phyloP scores from a whole-genome alignment of 1,140 invertebrate genomes.

The Drosophila santomea region DNA sequence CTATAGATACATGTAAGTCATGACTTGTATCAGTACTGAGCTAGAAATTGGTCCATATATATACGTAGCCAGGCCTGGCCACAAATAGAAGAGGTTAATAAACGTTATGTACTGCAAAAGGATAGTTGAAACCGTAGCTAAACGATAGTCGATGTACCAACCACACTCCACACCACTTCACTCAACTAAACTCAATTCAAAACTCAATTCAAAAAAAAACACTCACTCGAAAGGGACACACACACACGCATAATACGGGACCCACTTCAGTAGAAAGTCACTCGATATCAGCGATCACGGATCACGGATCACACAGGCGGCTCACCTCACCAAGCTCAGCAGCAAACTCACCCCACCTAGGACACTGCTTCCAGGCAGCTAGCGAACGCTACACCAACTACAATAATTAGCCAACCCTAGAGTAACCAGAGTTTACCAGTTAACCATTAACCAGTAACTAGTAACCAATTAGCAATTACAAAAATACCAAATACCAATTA shows the following conservation, averaged over 20 bases:
- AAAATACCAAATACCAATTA: neutral
- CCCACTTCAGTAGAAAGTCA: conserved; percentile 48
- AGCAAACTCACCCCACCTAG: conserved; percentile 80
- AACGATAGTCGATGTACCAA: conserved; percentile 36
- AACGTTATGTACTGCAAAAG: conserved; percentile 38
- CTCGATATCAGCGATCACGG: conserved; percentile 18
- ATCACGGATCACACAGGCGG: conserved; percentile 22
- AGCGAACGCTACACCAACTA: conserved; percentile 69
- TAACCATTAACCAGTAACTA: conserved; percentile 5
- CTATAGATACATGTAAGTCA: neutral
- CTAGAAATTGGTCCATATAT: conserved; percentile 12
- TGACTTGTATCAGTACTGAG: conserved; percentile 11
- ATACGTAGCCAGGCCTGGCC: conserved; percentile 16
- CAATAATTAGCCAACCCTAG: conserved; percentile 67
- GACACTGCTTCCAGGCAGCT: conserved; percentile 78
- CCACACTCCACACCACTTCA: conserved; percentile 4
- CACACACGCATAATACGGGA: conserved; percentile 35
- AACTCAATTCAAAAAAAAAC: neutral
- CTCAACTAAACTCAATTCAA: neutral
- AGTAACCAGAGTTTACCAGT: conserved; percentile 35
- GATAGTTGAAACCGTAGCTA: conserved; percentile 46
- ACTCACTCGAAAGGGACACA: conserved; percentile 8
- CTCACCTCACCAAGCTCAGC: conserved; percentile 64
- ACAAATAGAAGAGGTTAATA: conserved; percentile 46
- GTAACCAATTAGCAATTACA: neutral